Conservation (phyloP, 2,888 invertebrate genomes). For the Meliscaeva auricollis region DNA sequence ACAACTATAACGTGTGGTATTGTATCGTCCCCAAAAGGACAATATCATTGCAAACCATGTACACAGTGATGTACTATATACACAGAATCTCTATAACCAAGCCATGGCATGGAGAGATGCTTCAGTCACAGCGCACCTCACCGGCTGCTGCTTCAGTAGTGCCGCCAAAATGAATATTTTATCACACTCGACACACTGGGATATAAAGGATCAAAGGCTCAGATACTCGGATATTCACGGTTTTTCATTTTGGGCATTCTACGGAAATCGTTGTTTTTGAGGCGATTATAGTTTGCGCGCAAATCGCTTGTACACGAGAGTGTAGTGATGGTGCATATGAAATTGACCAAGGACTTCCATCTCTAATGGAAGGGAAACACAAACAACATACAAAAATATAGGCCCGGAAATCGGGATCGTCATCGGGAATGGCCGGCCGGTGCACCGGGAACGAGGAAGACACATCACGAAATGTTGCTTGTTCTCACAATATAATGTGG, state of each 20-base stretch:
- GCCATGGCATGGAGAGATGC: neutral
- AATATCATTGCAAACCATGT: conserved; percentile 64
- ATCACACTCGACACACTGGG: conserved; percentile 59
- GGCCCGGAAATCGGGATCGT: neutral
- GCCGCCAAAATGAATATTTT: conserved; percentile 72
- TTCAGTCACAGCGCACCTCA: too few relatives aligned
- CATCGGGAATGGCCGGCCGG: neutral
- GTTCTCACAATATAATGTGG: conserved; percentile 51
- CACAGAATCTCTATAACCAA: neutral
- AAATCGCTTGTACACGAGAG: conserved; percentile 48
- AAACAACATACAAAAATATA: conserved; percentile 30
- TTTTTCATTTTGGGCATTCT: conserved; percentile 23
- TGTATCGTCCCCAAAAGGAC: conserved; percentile 53
- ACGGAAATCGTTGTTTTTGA: conserved; percentile 53
- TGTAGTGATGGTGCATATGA: conserved; percentile 50
- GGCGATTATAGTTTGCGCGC: conserved; percentile 65
- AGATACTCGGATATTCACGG: conserved; percentile 50
- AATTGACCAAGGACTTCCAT: conserved; percentile 67
- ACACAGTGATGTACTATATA: conserved; percentile 1
- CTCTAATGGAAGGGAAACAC: conserved; percentile 53
- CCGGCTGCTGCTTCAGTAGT: conserved; percentile 29
- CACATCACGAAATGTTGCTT: conserved; percentile 4
- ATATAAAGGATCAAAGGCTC: conserved; percentile 56
- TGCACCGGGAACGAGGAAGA: neutral
- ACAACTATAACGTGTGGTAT: neutral